Percentiles rank a stretch among this genome's conserved stretches.
Evolutionary conservation across 2,888 invertebrate species (phyloP).

Genomic region (Oegoconia quadripuncta): DNA sequence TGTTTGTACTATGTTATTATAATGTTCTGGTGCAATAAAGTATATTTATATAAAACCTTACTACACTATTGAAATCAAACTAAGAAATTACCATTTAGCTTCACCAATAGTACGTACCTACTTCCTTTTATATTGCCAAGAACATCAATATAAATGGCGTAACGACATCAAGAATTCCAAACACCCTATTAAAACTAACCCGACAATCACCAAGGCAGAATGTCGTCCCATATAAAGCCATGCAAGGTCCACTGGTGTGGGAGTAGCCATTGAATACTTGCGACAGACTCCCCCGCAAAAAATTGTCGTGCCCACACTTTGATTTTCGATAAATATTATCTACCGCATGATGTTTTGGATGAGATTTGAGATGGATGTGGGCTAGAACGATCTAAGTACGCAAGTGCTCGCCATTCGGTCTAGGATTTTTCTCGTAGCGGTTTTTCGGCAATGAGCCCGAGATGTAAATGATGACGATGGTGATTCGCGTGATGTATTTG

Average conservation of each 20-base stretch:
- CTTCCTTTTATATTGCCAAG: neutral
- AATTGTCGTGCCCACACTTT: constrained; percentile 51
- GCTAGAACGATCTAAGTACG: too few relatives aligned
- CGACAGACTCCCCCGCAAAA: constrained; percentile 48
- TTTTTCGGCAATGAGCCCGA: too few relatives aligned
- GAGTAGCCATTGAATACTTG: constrained; percentile 55
- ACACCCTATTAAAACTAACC: constrained; percentile 48
- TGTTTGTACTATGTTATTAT: too few relatives aligned
- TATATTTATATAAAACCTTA: too few relatives aligned
- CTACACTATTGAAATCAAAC: too few relatives aligned
- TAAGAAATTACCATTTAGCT: too few relatives aligned
- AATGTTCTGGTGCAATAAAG: too few relatives aligned
- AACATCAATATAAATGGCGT: constrained; percentile 3
- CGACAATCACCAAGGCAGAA: constrained; percentile 44
- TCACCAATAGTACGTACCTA: too few relatives aligned
- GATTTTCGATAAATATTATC: constrained; percentile 22
- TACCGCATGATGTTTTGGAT: constrained; percentile 26
- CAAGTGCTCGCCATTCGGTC: too few relatives aligned
- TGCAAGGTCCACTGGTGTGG: constrained; percentile 53
- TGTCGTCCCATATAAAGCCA: constrained; percentile 50
- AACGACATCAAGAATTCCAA: constrained; percentile 21
- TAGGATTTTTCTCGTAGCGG: too few relatives aligned
- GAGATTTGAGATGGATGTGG: neutral
- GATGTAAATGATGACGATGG: too few relatives aligned
- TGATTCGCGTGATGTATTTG: too few relatives aligned